Base-by-base conservation (phyloP, 2,797 vertebrate species). In the Echeneis naucrates region DNA sequence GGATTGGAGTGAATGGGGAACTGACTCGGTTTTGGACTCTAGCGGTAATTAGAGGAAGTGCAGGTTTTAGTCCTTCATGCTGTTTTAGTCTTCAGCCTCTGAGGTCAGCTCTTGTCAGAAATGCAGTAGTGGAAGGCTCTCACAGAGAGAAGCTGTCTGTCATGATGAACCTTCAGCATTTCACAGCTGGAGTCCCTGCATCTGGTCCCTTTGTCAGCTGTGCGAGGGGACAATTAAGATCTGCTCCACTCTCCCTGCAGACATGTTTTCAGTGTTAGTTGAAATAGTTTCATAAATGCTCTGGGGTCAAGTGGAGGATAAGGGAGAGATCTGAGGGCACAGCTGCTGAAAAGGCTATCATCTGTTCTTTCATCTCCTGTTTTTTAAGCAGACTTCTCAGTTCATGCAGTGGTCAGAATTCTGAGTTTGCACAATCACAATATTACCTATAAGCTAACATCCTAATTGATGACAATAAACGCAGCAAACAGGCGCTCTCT, bases 341-440 rank as follows among this genome's bases (percentile, higher is more conserved):
- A 89, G 87, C 87, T 89, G 87, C 75, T 77, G 35, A 72, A 79
- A 66, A 71, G 17, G 58, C 82, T 66, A 54, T 87, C 75, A 61
- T 73, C 72, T 64, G 68, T 23, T 64, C 77, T 79, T 85, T 87
- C 78, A 80, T 79, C 74, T 68, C 53, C 17, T 55, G 66, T 24
- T 52, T 56, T 13, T 13, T 62, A 27, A 57, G 52, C 24, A 26
- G 55, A 50, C 27, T 21, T 55, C 21, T 30, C 59, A 54, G 83
- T 87, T 86, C 85, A 84, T 3, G 24, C n/a, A 42, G 14, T 84
- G 86, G 86, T 85, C 84, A 85, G 30, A 26, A 23, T 54, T 23
- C 55, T 30, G 50, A 54, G 60, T 37, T 30, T 44, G 65, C 4
- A 16, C 44, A n/a, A 33, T 71, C 30, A 30, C 24, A 27, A 60